These are phyloP conservation scores for Frankliniella fusca DNA, from an alignment of 2,888 invertebrate species.

Conservation along the genomic window DNA sequence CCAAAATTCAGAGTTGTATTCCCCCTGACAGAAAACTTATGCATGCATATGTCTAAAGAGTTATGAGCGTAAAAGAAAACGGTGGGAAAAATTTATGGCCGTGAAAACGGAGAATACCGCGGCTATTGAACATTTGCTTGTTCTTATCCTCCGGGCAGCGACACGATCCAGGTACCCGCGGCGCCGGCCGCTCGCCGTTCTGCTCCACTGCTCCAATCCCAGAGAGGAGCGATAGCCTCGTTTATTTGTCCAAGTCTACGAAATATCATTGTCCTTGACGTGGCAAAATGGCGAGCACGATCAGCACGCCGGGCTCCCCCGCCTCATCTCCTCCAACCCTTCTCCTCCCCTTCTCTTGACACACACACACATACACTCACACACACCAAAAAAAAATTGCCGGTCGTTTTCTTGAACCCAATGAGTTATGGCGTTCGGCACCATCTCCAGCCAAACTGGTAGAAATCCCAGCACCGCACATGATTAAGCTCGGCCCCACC, in stretches of 20 bases:
- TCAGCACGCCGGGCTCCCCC: background rate
- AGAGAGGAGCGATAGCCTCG: background rate
- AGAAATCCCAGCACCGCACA: background rate
- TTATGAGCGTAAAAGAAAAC: too few species aligned
- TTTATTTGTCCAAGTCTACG: background rate
- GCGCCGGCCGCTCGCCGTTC: too few species aligned
- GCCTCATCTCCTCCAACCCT: too few species aligned
- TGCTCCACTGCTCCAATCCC: too few species aligned
- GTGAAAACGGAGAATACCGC: too few species aligned
- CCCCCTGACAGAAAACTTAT: too few species aligned
- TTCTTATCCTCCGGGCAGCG: too few species aligned
- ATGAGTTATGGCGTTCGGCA: conserved; percentile 15
- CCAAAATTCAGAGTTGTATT: too few species aligned
- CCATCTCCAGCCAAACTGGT: background rate
- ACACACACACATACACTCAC: background rate
- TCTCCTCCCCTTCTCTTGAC: background rate
- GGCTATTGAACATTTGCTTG: too few species aligned
- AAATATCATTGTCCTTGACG: conserved; percentile 6
- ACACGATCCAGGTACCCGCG: too few species aligned
- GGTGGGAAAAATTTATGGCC: too few species aligned
- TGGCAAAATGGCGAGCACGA: background rate
- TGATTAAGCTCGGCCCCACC: background rate
- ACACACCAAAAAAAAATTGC: background rate
- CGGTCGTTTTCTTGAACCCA: background rate
- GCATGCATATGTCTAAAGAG: too few species aligned